Conservation (phyloP, 2,113 vertebrate genomes). For the Crotalus viridis region DNA sequence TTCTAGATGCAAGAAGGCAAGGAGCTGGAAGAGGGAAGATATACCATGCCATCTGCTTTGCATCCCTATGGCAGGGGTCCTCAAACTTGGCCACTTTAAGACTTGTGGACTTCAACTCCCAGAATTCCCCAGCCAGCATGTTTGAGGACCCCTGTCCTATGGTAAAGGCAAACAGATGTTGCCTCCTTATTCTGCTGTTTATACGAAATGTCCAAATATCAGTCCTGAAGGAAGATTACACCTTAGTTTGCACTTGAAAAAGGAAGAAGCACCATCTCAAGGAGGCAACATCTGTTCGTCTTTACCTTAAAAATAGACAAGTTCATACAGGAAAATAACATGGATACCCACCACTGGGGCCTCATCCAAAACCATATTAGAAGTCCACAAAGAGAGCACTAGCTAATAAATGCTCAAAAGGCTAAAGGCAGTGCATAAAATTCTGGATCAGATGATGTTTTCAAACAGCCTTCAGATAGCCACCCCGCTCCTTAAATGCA, state of each 20-base stretch:
- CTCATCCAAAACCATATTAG: neutral
- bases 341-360: neutral
- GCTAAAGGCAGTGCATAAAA: neutral
- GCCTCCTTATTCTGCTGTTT: neutral
- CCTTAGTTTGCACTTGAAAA: neutral
- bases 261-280: neutral
- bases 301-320: neutral
- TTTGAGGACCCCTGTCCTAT: too few species aligned
- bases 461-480: neutral
- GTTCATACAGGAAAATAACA: neutral
- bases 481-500: neutral
- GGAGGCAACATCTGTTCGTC: neutral
- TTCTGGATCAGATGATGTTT: neutral
- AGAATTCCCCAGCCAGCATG: too few species aligned
- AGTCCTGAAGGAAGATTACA: neutral
- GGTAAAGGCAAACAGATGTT: too few species aligned
- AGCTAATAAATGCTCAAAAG: neutral
- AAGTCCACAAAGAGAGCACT: neutral
- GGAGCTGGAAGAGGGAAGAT: neutral
- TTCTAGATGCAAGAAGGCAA: neutral
- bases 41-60: neutral
- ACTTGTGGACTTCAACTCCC: too few species aligned
- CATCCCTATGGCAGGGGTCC: neutral
- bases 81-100: too few species aligned
- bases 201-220: neutral